Evolutionary conservation across 1,140 invertebrate species (phyloP).

Genomic region (Brachionus manjavacas): DNA sequence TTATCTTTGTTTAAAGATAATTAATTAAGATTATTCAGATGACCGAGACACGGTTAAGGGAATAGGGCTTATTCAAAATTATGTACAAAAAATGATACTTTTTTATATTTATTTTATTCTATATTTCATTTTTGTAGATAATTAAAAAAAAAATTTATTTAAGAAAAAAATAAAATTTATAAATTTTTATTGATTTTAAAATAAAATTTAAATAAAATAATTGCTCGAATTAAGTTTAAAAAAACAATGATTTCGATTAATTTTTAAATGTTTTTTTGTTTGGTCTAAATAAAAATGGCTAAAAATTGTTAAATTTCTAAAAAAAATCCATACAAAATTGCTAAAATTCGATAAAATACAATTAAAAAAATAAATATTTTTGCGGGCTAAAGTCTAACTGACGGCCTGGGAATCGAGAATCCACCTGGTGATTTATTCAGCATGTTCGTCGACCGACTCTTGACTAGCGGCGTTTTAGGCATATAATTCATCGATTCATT

Average conservation of each 20-base stretch:
- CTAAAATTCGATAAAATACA: conserved; percentile 9
- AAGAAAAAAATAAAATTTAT: not conserved
- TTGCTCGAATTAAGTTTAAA: not conserved
- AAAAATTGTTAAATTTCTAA: not conserved
- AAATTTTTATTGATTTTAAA: not conserved
- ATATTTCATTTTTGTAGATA: too few relatives aligned
- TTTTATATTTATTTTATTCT: too few relatives aligned
- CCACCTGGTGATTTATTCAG: not conserved
- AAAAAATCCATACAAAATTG: not conserved
- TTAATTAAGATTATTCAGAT: too few relatives aligned
- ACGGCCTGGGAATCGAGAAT: not conserved
- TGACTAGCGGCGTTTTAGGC: not conserved
- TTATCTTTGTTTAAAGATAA: too few relatives aligned
- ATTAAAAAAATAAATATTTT: conserved; percentile 7
- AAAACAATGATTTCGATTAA: not conserved
- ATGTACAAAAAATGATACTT: too few relatives aligned
- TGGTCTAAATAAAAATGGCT: not conserved
- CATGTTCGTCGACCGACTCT: not conserved
- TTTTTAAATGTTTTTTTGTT: not conserved
- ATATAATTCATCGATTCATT: conserved; percentile 32
- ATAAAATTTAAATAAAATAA: not conserved
- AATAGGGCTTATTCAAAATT: too few relatives aligned
- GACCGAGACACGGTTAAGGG: too few relatives aligned
- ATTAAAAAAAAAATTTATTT: too few relatives aligned
- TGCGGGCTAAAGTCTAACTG: not conserved